Conservation (phyloP, 1,140 invertebrate genomes). For the Littorina saxatilis region DNA sequence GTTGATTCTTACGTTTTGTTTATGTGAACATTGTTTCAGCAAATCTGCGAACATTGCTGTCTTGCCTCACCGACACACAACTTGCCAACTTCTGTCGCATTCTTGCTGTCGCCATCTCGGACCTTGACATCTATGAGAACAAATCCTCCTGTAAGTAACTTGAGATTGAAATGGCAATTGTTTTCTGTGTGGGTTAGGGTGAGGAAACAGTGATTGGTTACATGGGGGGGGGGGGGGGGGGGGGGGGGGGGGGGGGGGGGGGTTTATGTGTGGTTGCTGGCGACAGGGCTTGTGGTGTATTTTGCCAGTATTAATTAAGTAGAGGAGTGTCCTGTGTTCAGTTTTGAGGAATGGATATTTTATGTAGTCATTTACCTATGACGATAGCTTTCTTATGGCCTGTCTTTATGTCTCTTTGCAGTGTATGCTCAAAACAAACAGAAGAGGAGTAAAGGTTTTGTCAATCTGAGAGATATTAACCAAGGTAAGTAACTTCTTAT, state of each 20-base stretch:
- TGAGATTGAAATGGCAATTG: neutral
- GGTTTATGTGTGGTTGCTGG: no score
- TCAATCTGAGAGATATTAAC: slow-evolving; percentile 73
- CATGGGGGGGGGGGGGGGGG: neutral
- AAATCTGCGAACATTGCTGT: slow-evolving; percentile 69
- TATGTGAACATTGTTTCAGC: slow-evolving; percentile 65
- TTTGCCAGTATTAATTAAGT: no score
- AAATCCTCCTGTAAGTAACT: slow-evolving; percentile 72
- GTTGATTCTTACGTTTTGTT: no score
- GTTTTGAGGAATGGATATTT: no score
- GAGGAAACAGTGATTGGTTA: neutral
- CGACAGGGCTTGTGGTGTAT: no score
- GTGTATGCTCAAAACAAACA: slow-evolving; percentile 75
- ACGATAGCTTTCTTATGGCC: no score
- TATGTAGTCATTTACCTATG: no score
- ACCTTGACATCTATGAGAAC: slow-evolving; percentile 75
- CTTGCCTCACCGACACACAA: slow-evolving; percentile 68
- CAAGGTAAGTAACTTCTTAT: slow-evolving; percentile 66
- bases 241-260: neutral
- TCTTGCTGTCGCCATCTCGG: slow-evolving; percentile 74
- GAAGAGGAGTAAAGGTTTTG: slow-evolving; percentile 73
- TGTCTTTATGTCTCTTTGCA: slow-evolving; percentile 59
- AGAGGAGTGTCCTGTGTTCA: no score
- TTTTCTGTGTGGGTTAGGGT: neutral
- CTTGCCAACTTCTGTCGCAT: slow-evolving; percentile 74